phyloP scores from a whole-genome alignment of 2,113 vertebrate genomes.

The Zeus faber region DNA sequence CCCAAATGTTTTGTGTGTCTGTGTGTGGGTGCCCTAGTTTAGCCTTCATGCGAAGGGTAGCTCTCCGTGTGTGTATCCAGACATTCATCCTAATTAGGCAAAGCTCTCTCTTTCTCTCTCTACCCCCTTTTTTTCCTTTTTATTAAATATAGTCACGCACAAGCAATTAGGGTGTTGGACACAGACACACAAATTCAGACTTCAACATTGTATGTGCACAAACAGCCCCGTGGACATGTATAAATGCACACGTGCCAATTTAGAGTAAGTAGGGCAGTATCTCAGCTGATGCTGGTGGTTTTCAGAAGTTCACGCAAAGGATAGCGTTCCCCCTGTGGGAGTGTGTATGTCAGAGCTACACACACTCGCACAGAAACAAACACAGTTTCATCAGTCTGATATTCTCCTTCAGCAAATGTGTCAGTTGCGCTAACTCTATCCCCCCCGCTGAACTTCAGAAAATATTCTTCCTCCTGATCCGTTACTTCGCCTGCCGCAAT shows the following conservation, averaged over 20 bases:
- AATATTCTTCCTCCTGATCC: neutral
- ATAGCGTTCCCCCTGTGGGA: constrained; percentile 49
- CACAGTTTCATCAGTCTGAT: constrained; percentile 23
- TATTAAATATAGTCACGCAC: constrained; percentile 53
- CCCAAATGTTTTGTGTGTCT: neutral
- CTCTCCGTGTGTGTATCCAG: constrained; percentile 12
- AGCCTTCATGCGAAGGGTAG: constrained; percentile 4
- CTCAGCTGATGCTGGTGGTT: constrained; percentile 25
- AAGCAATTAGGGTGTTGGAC: constrained; percentile 31
- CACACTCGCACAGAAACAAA: neutral
- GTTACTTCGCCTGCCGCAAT: neutral
- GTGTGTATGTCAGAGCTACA: neutral
- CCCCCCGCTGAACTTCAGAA: neutral
- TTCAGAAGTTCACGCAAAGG: constrained; percentile 51
- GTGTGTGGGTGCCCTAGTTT: neutral
- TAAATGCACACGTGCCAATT: constrained; percentile 13
- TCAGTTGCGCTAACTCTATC: constrained; percentile 11
- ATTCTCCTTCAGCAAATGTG: constrained; percentile 40
- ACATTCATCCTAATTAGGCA: constrained; percentile 58
- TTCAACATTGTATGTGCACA: constrained; percentile 6
- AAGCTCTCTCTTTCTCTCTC: constrained; percentile 4
- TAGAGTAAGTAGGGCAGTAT: constrained; percentile 58
- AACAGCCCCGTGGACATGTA: constrained; percentile 13
- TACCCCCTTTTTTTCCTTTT: neutral
- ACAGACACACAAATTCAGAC: neutral